Evolutionary conservation across 2,888 invertebrate genomes (phyloP), one percentile per base, ranked within the genome.

Genomic region (Drosophila villosipedis): DNA sequence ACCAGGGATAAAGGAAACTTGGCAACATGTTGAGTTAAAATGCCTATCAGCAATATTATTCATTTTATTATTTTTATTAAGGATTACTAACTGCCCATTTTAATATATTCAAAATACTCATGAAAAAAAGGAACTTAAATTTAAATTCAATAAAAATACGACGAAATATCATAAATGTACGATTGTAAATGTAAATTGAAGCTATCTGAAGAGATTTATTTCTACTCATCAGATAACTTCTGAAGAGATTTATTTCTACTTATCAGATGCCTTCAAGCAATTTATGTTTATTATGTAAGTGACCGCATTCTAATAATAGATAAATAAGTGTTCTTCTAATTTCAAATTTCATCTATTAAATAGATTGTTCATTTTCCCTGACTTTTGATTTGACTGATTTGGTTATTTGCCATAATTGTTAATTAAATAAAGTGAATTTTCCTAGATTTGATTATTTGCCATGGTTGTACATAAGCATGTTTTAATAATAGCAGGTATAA

Each of bases 1-100:
- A 62, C 71, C 62, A 70, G 70, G 54, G 55, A 62, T 60, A 53
- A 22, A 43, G 25, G n/a, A 53, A 43, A 37, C 3, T 47, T 33
- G 19, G 3, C 7, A 52, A 30, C 43, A 52, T 35, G 25, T 39
- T 39, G 6, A 55, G 9, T 30, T 35, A n/a, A 16, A 37, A 53
- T 35, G 35, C 16, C 9, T 4, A 47, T 47, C 25, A 25, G 47
- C 16, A 47, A 25, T 25, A 9, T 47, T 4, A 25, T 22, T 9
- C 4, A 16, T 25, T 16, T 9, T 25, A 16, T 47, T 16, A 25
- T 25, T 25, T 25, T 16, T 47, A 4, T 25, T 9, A 0, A 7
- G 7, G 16, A 25, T 47, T 25, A 25, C 25, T 16, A 16, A 25
- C 2, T 25, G 16, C 0, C 4, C 22, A 25, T 47, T 16, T 7